Conservation (phyloP, 2,113 vertebrate species). For the Nettapus auritus region DNA sequence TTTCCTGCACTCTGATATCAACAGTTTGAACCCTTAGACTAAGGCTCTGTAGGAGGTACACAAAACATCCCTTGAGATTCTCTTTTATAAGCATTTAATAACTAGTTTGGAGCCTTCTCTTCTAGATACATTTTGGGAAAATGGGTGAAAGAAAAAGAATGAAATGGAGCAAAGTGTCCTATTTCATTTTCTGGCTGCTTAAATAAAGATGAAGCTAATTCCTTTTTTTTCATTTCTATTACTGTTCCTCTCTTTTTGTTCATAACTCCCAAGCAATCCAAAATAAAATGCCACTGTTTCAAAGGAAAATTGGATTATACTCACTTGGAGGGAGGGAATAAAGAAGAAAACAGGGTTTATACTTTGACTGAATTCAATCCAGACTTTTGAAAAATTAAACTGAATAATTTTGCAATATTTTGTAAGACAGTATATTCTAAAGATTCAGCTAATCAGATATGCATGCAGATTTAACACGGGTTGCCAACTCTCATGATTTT, state of each 20-base stretch:
- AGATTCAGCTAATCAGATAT: conserved; percentile 53
- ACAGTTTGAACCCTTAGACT: background rate
- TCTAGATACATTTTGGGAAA: background rate
- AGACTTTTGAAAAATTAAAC: conserved; percentile 38
- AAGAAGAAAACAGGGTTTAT: conserved; percentile 56
- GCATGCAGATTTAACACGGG: conserved; percentile 20
- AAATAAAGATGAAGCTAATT: conserved; percentile 54
- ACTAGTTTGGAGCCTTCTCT: background rate
- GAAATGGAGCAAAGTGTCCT: conserved; percentile 2
- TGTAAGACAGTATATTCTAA: conserved; percentile 46
- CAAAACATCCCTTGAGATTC: background rate
- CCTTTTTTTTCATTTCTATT: conserved; percentile 38
- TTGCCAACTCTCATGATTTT: background rate
- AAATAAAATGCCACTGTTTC: conserved; percentile 52
- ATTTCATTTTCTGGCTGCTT: conserved; percentile 24
- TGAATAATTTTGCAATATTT: conserved; percentile 65
- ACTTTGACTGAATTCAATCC: conserved; percentile 41
- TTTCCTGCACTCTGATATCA: background rate
- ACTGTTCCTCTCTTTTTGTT: conserved; percentile 53
- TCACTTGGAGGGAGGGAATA: conserved; percentile 18
- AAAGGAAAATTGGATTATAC: conserved; percentile 60
- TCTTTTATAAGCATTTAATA: background rate
- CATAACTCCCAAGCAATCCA: conserved; percentile 11
- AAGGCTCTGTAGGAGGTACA: background rate
- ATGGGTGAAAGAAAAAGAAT: conserved; percentile 1